Evolutionary conservation across 1,140 invertebrate genomes (phyloP), one percentile per base, ranked within the genome.

Genomic region (Epicauta chinensis): DNA sequence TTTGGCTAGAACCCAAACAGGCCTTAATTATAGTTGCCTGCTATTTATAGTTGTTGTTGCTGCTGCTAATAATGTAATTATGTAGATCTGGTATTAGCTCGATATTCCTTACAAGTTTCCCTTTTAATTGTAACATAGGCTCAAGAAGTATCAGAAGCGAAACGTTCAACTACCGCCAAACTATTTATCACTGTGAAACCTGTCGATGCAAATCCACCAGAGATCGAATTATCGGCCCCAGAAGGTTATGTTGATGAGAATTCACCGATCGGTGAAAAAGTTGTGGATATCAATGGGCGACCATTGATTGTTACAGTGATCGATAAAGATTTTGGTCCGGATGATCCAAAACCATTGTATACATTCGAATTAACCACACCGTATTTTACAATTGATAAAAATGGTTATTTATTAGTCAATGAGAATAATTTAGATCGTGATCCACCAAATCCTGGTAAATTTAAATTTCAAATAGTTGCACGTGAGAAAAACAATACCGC

Each of bases 221-320:
- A 83, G 15, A 84, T 93, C 36, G 71, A 75, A 1, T 79, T 87
- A 0, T 81, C 86, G 0, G 75, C 81, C 4, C 73, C 79, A 16
- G 84, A 89, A 61, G 91, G 90, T 1, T 84, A 79, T 60, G 89
- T 92, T 0, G 80, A 89, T 61, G 91, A 94, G 69, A 93, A 92
- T 63, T 84, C 89, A 0, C 81, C 89, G 0, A 78, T 89, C 36
- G 89, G 89, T 12, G 91, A 89, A 2, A 81, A 81, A 65, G 86
- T 94, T 5, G 65, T 89, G 31, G 85, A 89, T 58, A 66, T 67
- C 1, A 72, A 77, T 30, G 80, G 79, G 16, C 73, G 77, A 14
- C 86, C 88, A 0, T 81, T 93, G 35, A 71, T 75, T 7, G 75
- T 93, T 29, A 78, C 75, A 4, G 88, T 92, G 10, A 80, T 82